A percentile compares a stretch with the other conserved stretches of the same genome.
These are phyloP conservation scores for Alloplasta piceator DNA, from an alignment of 2,888 invertebrate genomes.

Conservation along the genomic window DNA sequence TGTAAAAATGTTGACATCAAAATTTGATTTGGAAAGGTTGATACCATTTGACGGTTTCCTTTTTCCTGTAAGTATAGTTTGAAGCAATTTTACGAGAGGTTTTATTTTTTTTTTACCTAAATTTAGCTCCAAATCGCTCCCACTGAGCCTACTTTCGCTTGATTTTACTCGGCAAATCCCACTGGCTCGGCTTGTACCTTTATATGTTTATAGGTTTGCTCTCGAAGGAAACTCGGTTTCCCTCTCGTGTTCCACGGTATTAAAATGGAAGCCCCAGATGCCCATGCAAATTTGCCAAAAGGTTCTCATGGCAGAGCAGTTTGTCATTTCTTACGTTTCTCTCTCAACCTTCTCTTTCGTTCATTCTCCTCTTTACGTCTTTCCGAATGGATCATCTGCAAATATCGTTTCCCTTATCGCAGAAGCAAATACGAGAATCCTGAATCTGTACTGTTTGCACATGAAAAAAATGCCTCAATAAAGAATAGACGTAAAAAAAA, in stretches of 20 bases:
- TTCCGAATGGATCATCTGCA: neutral
- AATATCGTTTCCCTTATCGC: conserved; percentile 36
- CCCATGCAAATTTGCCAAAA: conserved; percentile 50
- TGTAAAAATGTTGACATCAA: no score
- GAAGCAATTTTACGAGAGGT: no score
- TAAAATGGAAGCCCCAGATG: conserved; percentile 27
- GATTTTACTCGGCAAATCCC: neutral
- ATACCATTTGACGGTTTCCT: no score
- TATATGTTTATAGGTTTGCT: neutral
- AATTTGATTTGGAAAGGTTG: no score
- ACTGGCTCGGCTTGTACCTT: neutral
- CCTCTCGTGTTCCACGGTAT: conserved; percentile 14
- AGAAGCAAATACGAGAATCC: conserved; percentile 1
- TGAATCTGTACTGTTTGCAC: no score
- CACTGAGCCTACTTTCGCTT: neutral
- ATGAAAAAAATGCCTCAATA: no score
- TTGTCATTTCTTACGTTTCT: conserved; percentile 27
- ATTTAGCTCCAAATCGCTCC: neutral
- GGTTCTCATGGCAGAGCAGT: conserved; percentile 14
- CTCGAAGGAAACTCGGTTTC: conserved; percentile 8
- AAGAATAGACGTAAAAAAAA: no score
- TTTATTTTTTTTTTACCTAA: neutral
- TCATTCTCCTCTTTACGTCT: neutral
- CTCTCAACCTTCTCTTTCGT: neutral
- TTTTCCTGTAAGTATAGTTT: no score